Evolutionary conservation across 2,888 invertebrate species (phyloP), one percentile per base, ranked within the genome.

Genomic region (Amphipyra tragopoginis): DNA sequence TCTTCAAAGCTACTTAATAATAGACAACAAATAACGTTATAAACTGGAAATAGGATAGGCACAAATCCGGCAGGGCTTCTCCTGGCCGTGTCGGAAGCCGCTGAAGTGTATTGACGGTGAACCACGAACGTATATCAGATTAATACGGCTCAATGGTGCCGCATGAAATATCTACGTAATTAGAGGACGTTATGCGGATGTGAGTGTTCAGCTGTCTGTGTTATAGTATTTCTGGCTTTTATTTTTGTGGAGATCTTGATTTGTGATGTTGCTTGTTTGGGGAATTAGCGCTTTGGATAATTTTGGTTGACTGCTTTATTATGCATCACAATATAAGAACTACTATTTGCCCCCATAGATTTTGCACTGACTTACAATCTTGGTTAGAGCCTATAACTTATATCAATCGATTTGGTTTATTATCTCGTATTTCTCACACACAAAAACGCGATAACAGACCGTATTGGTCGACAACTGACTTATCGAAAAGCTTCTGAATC

Each of bases 51-150:
- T 88, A 87, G 87, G 86, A 87, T 90, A 86, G 79, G 65, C 65
- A 75, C 76, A 86, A 87, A 86, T 85, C 86, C 83, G 75, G 55
- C 75, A 77, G 81, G 88, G 89, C 88, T 88, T 89, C 86, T 50
- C 65, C 72, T 79, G 89, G 81, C 87, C 83, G 75, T 86, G 84
- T 78, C 65, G 26, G 90, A 91, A 92, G 88, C 90, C 90, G 52
- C 55, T 55, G 50, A 87, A 90, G 85, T 87, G 83, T 80, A 69
- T 72, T 80, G 79, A 82, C 84, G 81, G 68, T 78, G 71, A 79
- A 80, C 79, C 77, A 68, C 80, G 71, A 74, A 78, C 75, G 75
- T 84, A 82, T 86, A 89, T 87, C 86, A 86, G 86, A 88, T 89
- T 89, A 90, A 87, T 86, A 79, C 60, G 81, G 76, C 73, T 74